These are phyloP conservation scores for Agrotis segetum DNA, from an alignment of 2,888 invertebrate species.

Conservation along the genomic window DNA sequence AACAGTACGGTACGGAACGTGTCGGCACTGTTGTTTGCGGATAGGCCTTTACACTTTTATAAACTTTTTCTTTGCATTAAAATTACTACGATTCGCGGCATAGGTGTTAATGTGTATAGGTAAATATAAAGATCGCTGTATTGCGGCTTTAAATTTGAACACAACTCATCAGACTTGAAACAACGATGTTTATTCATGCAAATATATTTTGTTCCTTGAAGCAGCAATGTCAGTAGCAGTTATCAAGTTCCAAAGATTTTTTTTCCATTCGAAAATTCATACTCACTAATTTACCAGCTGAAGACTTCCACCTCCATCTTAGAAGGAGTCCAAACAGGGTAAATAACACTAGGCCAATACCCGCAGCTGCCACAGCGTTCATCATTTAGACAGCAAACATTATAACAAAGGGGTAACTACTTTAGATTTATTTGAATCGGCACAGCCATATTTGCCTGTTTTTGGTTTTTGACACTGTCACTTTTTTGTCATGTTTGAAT, in stretches of 20 bases:
- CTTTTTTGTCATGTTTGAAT: slow-evolving; percentile 62
- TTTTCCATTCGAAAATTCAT: not conserved
- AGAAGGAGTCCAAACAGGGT: slow-evolving; percentile 71
- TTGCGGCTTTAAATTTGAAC: no score
- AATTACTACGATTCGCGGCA: no score
- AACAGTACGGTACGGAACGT: no score
- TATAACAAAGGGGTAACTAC: slow-evolving; percentile 54
- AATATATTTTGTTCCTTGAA: no score
- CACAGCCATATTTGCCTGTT: slow-evolving; percentile 50
- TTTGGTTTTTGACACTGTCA: slow-evolving; percentile 52
- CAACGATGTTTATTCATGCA: no score
- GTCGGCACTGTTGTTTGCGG: no score
- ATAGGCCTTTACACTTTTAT: no score
- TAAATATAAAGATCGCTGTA: no score
- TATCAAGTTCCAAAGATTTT: not conserved
- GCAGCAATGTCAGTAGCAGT: no score
- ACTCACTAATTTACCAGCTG: slow-evolving; percentile 66
- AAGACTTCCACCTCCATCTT: slow-evolving; percentile 74
- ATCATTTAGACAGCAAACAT: slow-evolving; percentile 71
- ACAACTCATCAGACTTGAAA: no score
- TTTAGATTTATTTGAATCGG: slow-evolving; percentile 50
- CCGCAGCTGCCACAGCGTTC: slow-evolving; percentile 73
- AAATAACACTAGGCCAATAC: slow-evolving; percentile 70
- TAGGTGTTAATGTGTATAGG: no score
- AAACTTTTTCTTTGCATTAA: no score